Conservation (phyloP, 2,797 vertebrate species). For the Acomys russatus region DNA sequence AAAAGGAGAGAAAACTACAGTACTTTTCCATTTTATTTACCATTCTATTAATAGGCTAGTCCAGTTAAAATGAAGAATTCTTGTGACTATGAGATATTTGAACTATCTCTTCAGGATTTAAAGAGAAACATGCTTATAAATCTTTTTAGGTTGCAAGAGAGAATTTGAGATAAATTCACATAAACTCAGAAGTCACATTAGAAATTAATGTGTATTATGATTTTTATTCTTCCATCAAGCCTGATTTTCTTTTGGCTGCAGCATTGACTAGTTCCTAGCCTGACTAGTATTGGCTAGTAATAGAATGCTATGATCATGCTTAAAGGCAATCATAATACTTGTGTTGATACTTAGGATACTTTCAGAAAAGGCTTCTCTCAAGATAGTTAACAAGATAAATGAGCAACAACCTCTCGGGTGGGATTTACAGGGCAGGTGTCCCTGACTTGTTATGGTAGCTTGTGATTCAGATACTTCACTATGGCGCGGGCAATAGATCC, state of each 20-base stretch:
- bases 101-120: neutral
- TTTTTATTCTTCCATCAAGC: conserved; percentile 16
- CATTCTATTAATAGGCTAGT: conserved; percentile 22
- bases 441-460: neutral
- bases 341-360: neutral
- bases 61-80: neutral
- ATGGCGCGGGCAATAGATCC: too few species aligned
- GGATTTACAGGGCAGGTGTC: neutral
- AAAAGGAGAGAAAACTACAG: neutral
- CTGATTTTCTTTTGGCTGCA: neutral
- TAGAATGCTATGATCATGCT: neutral
- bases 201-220: neutral
- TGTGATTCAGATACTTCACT: neutral
- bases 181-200: conserved; percentile 46
- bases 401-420: conserved; percentile 3
- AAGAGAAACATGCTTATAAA: neutral
- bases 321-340: conserved; percentile 7
- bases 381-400: neutral
- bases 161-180: neutral
- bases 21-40: neutral
- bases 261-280: neutral
- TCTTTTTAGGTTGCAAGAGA: neutral
- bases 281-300: neutral
- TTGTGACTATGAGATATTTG: neutral
- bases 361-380: neutral